Conservation (phyloP, 1,140 invertebrate genomes). For the Hermetia illucens region DNA sequence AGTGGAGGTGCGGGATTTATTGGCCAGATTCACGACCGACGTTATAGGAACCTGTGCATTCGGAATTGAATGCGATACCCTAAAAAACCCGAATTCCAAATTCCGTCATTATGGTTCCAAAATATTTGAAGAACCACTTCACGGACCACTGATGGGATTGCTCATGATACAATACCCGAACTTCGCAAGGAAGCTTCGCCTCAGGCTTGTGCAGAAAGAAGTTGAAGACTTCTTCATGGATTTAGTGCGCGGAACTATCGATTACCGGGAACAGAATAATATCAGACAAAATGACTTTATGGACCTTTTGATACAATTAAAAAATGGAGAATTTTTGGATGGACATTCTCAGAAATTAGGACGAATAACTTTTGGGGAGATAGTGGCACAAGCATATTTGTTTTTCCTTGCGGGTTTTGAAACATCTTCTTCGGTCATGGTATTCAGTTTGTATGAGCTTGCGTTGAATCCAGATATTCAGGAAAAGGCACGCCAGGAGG, state of each 20-base stretch:
- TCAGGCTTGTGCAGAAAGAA: constrained; percentile 9
- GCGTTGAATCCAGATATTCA: too few relatives aligned
- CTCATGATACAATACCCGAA: constrained; percentile 11
- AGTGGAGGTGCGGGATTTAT: too few relatives aligned
- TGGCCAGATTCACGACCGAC: too few relatives aligned
- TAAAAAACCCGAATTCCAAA: constrained; percentile 15
- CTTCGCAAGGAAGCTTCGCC: constrained; percentile 9
- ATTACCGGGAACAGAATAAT: constrained; percentile 19
- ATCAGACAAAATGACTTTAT: too few relatives aligned
- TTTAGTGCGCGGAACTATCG: constrained; percentile 15
- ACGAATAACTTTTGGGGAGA: not conserved
- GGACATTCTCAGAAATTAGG: too few relatives aligned
- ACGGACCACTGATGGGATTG: constrained; percentile 7
- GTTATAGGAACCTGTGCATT: constrained; percentile 26
- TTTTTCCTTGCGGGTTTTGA: constrained; percentile 44
- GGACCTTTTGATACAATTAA: too few relatives aligned
- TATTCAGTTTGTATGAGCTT: too few relatives aligned
- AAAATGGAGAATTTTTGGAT: constrained; percentile 13
- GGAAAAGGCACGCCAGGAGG: too few relatives aligned
- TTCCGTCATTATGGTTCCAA: constrained; percentile 12
- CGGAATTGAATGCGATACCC: constrained; percentile 21
- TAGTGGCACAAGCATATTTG: constrained; percentile 36
- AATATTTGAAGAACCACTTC: constrained; percentile 10
- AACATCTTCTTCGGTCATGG: constrained; percentile 38
- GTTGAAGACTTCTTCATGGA: constrained; percentile 19